Base-by-base conservation (phyloP, 2,113 vertebrate genomes). In the Dasyornis broadbenti region DNA sequence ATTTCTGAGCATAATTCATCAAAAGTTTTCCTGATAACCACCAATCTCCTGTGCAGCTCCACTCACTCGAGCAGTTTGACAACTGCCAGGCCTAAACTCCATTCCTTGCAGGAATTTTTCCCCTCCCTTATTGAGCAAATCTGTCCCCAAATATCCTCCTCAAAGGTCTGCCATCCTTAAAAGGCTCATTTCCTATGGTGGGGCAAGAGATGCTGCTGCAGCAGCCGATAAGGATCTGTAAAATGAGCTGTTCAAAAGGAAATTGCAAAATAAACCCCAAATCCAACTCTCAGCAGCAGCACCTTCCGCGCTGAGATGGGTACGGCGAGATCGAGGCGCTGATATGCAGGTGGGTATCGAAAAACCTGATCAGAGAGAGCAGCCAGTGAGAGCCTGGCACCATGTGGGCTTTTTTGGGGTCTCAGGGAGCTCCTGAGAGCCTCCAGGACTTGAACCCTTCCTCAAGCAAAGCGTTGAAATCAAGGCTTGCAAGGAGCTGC, bases 161-260 rank as follows among this genome's bases (percentile, higher is more conserved):
- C 81, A 72, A n/a, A 57, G 30, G 63, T 72, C 65, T 91, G 93
- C 79, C 90, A 37, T 60, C 76, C 45, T 84, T 17, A 22, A 76
- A 65, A 10, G 56, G 81, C 65, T 97, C 95, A 68, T 96, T 96
- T 97, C 96, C 90, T 95, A 28, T 1, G 1, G 64, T 4, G 79
- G 27, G 49, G 66, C 78, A 57, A 59, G 54, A 50, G 90, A 27
- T 0, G 63, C 83, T 61, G 69, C 88, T 24, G 71, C 47, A 17
- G 82, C 50, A 9, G 75, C 77, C 90, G 97, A 98, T 98, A 95
- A 49, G 15, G 0, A 97, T 98, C 97, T 92, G 45, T 92, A 77
- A 88, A 88, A 75, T 2, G 68, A 95, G 86, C 79, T 78, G 57
- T 18, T 95, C 39, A 7, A 94, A 82, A 96, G 73, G 87, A 97